These are phyloP conservation scores for Himantopus leucocephalus DNA, from an alignment of 2,113 vertebrate species.

Conservation along the genomic window DNA sequence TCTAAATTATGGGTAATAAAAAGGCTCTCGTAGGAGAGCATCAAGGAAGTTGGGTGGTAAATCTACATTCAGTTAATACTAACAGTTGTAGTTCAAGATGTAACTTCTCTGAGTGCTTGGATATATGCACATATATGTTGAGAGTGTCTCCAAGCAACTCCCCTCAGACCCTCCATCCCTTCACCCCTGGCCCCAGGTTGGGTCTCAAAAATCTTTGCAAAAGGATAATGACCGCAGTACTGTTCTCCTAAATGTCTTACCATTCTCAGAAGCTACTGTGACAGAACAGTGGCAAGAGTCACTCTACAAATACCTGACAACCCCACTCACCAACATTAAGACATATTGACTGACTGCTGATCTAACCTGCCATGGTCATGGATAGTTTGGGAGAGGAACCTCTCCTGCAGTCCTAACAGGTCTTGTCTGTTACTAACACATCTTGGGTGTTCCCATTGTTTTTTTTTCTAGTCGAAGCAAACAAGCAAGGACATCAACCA, in stretches of 20 bases:
- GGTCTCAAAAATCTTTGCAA: background rate
- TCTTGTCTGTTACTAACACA: background rate
- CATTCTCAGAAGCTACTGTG: background rate
- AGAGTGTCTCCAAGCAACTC: background rate
- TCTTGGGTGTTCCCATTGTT: background rate
- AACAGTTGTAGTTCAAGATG: background rate
- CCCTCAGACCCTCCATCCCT: background rate
- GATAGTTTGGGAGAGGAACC: background rate
- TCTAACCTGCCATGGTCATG: background rate
- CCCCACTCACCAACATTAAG: background rate
- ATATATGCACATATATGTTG: fast-evolving
- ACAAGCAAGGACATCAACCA: background rate
- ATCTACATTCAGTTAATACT: background rate
- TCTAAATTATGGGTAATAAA: background rate
- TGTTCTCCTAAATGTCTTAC: background rate
- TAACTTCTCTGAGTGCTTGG: background rate
- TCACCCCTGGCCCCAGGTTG: background rate
- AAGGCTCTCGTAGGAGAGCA: background rate
- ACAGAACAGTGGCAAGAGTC: background rate
- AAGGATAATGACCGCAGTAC: background rate
- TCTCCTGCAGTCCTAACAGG: background rate
- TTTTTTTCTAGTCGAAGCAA: background rate
- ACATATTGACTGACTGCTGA: background rate
- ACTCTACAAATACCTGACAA: background rate
- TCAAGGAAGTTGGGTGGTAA: background rate